phyloP scores from a whole-genome alignment of 1,140 invertebrate species.

The Eueides isabella region DNA sequence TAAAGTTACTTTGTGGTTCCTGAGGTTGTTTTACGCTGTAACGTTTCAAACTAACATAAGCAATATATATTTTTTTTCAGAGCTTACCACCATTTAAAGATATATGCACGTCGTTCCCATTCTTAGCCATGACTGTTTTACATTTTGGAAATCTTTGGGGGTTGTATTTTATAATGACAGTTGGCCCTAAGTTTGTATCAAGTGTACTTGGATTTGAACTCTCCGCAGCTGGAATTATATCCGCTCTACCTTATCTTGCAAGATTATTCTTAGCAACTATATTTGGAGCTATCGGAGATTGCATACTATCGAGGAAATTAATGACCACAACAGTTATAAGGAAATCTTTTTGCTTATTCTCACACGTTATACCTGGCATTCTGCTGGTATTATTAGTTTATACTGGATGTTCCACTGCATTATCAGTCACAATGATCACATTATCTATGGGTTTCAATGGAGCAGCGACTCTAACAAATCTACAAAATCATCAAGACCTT shows the following conservation, averaged over 20 bases:
- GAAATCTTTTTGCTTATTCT: slow-evolving; percentile 87
- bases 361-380: slow-evolving; percentile 87
- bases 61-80: slow-evolving; percentile 56
- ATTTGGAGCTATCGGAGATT: slow-evolving; percentile 87
- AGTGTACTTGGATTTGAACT: slow-evolving; percentile 92
- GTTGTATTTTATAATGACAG: slow-evolving; percentile 91
- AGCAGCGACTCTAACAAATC: slow-evolving; percentile 91
- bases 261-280: slow-evolving; percentile 85
- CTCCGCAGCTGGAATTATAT: slow-evolving; percentile 86
- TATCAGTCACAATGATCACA: slow-evolving; percentile 86
- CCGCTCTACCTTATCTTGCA: slow-evolving; percentile 87
- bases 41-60: not conserved
- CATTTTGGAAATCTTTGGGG: slow-evolving; percentile 91
- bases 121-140: slow-evolving; percentile 85
- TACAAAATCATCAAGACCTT: slow-evolving; percentile 93
- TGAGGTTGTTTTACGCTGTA: not conserved
- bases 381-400: slow-evolving; percentile 86
- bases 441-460: slow-evolving; percentile 91
- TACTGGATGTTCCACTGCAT: slow-evolving; percentile 84
- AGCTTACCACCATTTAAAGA: slow-evolving; percentile 83
- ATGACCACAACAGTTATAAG: slow-evolving; percentile 85
- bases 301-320: slow-evolving; percentile 82
- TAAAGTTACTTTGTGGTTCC: slow-evolving; percentile 6
- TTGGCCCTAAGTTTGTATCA: slow-evolving; percentile 94
- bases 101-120: slow-evolving; percentile 86